phyloP scores from a whole-genome alignment of 1,140 invertebrate genomes.

The Drosophila bocqueti region DNA sequence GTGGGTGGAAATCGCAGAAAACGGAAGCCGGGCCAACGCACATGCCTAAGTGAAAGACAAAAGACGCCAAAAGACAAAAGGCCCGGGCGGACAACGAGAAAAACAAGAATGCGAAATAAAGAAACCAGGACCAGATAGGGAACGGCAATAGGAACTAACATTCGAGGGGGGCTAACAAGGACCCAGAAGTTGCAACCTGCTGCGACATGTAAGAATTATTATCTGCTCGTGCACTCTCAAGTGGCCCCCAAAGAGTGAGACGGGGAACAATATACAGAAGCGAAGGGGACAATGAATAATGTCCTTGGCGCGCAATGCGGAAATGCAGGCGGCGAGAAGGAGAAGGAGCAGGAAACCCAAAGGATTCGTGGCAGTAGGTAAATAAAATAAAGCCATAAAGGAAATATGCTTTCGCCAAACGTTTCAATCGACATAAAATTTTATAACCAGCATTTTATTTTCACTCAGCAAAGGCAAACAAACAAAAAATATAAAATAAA shows the following conservation, averaged over 20 bases:
- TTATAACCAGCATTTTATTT: slow-evolving; percentile 74
- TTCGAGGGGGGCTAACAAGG: slow-evolving; percentile 38
- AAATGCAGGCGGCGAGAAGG: slow-evolving; percentile 54
- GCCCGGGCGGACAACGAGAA: slow-evolving; percentile 19
- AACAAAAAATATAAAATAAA: slow-evolving; percentile 34
- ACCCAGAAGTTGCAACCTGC: slow-evolving; percentile 59
- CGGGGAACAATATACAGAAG: slow-evolving; percentile 1
- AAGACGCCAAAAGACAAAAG: slow-evolving; percentile 68
- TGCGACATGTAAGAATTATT: slow-evolving; percentile 79
- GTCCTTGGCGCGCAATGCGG: slow-evolving; percentile 79
- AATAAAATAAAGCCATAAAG: slow-evolving; percentile 78
- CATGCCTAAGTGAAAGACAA: slow-evolving; percentile 80
- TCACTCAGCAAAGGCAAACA: slow-evolving; percentile 55
- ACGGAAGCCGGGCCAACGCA: slow-evolving; percentile 58
- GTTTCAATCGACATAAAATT: slow-evolving; percentile 80
- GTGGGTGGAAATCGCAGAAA: slow-evolving; percentile 27
- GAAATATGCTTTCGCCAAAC: slow-evolving; percentile 74
- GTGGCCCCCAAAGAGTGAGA: slow-evolving; percentile 55
- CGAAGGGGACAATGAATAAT: slow-evolving; percentile 69
- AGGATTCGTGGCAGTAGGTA: slow-evolving; percentile 56
- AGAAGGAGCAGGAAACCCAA: not conserved
- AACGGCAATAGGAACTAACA: slow-evolving; percentile 57
- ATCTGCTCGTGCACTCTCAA: slow-evolving; percentile 75
- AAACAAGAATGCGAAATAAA: slow-evolving; percentile 8
- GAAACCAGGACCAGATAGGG: slow-evolving; percentile 30